Evolutionary conservation across 1,140 invertebrate species (phyloP).

Genomic region (Glossosoma conforme): DNA sequence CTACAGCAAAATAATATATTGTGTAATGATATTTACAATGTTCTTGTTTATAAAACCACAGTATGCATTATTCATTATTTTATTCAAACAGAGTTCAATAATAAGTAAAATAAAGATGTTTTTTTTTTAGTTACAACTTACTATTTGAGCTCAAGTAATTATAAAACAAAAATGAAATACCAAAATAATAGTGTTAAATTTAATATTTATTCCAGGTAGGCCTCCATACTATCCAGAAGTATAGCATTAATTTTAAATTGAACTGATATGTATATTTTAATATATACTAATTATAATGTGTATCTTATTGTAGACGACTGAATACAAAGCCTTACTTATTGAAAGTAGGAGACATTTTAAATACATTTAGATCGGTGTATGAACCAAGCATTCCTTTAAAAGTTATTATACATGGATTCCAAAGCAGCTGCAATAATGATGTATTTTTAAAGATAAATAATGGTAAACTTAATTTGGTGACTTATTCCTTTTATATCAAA

Average conservation of each 20-base stretch:
- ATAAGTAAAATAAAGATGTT: no score
- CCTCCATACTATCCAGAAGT: not conserved
- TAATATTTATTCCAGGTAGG: not conserved
- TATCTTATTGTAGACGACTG: slow-evolving; percentile 5
- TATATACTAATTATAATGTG: not conserved
- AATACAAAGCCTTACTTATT: slow-evolving; percentile 2
- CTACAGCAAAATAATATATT: no score
- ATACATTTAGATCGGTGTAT: slow-evolving; percentile 8
- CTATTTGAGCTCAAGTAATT: not conserved
- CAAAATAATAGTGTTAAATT: not conserved
- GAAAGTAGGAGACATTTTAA: not conserved
- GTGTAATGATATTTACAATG: no score
- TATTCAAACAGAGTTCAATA: no score
- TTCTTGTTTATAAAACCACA: no score
- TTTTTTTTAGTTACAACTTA: no score
- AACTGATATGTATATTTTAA: not conserved
- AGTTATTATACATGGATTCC: slow-evolving; percentile 27
- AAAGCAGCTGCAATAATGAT: slow-evolving; percentile 19
- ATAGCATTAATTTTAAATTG: not conserved
- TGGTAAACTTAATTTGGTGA: slow-evolving; percentile 14
- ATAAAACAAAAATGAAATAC: not conserved
- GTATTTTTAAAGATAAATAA: slow-evolving; percentile 21
- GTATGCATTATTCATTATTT: no score
- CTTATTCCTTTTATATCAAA: no score
- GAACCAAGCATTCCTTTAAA: slow-evolving; percentile 13